Evolutionary conservation across 2,888 invertebrate species (phyloP).

Genomic region (Herminia tarsipennalis): DNA sequence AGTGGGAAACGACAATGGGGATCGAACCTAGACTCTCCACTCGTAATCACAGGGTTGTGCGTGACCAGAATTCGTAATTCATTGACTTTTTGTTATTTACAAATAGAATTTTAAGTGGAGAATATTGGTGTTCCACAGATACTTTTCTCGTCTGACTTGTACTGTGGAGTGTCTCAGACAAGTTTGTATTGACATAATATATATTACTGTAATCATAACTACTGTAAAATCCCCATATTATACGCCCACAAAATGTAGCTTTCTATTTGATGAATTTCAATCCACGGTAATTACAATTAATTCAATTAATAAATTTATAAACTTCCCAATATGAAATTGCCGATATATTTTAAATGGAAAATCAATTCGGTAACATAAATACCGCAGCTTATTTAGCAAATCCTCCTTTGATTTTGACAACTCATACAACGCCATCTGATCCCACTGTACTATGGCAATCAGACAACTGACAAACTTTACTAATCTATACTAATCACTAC

Average conservation of each 20-base stretch:
- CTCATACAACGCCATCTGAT: no score
- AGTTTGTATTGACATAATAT: no score
- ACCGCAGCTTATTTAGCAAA: neutral
- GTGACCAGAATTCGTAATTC: slow-evolving; percentile 70
- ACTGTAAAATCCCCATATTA: no score
- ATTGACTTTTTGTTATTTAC: slow-evolving; percentile 40
- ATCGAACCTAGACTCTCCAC: slow-evolving; percentile 74
- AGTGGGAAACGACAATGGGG: slow-evolving; percentile 78
- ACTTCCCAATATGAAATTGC: neutral
- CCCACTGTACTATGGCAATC: no score
- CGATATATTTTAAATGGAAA: slow-evolving; percentile 1
- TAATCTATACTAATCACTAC: no score
- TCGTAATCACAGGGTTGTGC: slow-evolving; percentile 69
- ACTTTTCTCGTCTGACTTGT: no score
- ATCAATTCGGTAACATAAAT: neutral
- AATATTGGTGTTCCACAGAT: neutral
- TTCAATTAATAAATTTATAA: slow-evolving; percentile 8
- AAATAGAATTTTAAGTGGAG: slow-evolving; percentile 28
- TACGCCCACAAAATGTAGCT: no score
- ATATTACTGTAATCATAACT: no score
- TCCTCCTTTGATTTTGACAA: no score
- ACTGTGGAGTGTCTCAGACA: no score
- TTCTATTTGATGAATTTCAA: neutral
- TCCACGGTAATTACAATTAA: slow-evolving; percentile 1
- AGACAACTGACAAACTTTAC: no score